Conservation (phyloP, 2,797 vertebrate species). For the Sardinella longiceps region DNA sequence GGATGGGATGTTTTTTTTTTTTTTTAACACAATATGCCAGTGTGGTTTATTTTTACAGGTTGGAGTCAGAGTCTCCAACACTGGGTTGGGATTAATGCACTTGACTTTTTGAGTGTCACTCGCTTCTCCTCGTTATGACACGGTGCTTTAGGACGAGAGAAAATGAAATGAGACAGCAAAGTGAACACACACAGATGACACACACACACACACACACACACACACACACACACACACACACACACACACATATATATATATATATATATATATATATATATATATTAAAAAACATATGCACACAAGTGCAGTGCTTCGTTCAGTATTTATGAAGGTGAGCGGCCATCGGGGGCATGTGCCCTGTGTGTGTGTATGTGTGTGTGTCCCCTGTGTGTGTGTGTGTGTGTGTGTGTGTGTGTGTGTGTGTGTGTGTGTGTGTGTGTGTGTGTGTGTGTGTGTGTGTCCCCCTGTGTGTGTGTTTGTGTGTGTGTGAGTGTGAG, state of each 20-base stretch:
- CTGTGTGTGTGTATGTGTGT: not conserved
- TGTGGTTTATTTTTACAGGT: not conserved
- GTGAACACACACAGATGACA: slow-evolving; percentile 13
- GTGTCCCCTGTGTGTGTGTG: not conserved
- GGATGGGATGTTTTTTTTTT: too few species aligned
- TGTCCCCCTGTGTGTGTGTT: not conserved
- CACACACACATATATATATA: not conserved
- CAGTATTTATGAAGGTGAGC: slow-evolving; percentile 15
- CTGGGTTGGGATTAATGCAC: not conserved
- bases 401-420: not conserved
- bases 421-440: slow-evolving; percentile 4
- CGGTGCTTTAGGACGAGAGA: not conserved
- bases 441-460: slow-evolving; percentile 15
- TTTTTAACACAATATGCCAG: not conserved
- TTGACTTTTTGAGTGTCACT: slow-evolving; percentile 22
- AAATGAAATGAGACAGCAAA: slow-evolving; percentile 23
- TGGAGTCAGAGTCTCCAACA: not conserved
- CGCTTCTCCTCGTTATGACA: not conserved
- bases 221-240: not conserved
- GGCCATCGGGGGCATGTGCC: not conserved
- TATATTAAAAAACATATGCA: not conserved
- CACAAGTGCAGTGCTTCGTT: not conserved
- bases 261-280: not conserved
- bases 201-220: not conserved
- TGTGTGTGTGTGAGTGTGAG: not conserved